phyloP scores from a whole-genome alignment of 2,113 vertebrate genomes.

The Elgaria multicarinata region DNA sequence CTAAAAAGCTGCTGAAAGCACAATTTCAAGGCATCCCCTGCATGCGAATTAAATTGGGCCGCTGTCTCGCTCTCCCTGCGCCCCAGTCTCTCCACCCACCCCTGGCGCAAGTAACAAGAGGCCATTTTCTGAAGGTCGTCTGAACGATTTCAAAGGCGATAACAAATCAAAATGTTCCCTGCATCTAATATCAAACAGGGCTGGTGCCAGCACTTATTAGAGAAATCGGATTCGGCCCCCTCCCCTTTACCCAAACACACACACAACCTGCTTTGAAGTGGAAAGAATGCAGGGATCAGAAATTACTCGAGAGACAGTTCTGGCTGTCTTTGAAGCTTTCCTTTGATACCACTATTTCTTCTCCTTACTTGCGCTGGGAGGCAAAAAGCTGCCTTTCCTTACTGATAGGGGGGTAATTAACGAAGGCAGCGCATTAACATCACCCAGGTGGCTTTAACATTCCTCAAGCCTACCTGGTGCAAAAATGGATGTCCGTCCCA shows the following conservation, averaged over 20 bases:
- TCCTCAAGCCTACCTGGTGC: constrained; percentile 43
- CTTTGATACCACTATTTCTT: constrained; percentile 93
- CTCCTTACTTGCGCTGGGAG: constrained; percentile 75
- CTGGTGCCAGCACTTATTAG: constrained; percentile 98
- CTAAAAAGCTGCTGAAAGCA: constrained; percentile 78
- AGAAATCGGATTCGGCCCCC: constrained; percentile 87
- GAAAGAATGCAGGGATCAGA: constrained; percentile 93
- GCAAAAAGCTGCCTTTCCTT: constrained; percentile 78
- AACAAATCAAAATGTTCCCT: constrained; percentile 96
- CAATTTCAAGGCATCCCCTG: constrained; percentile 69
- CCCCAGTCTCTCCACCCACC: constrained; percentile 64
- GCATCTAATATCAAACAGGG: constrained; percentile 98
- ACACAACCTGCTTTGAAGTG: constrained; percentile 94
- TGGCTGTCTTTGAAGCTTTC: constrained; percentile 95
- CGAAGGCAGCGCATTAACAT: constrained; percentile 77
- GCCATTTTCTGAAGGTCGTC: constrained; percentile 91
- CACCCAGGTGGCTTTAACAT: constrained; percentile 69
- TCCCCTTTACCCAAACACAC: constrained; percentile 77
- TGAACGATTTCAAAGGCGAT: constrained; percentile 94
- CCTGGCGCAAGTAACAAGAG: constrained; percentile 73
- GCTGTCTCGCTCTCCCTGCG: constrained; percentile 29
- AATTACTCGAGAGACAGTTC: constrained; percentile 95
- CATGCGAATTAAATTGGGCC: constrained; percentile 64
- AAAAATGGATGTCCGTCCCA: constrained; percentile 11
- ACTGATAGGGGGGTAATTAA: constrained; percentile 82